Base-by-base conservation (phyloP, 2,888 invertebrate species). In the Melolontha melolontha region DNA sequence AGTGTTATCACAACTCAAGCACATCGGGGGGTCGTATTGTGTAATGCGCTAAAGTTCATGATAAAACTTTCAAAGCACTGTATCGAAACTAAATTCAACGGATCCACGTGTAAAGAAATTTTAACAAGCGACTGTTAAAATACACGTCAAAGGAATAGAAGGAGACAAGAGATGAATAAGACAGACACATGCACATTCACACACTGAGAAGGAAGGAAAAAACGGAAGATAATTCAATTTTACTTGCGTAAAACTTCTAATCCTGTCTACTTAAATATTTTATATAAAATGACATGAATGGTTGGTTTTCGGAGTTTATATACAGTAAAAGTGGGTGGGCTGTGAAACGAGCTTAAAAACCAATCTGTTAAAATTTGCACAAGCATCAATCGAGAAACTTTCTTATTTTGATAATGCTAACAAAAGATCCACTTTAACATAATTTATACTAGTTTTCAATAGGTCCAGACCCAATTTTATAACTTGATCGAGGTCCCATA, bases 11-110 rank as follows among this genome's bases (percentile, higher is more conserved):
- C 72, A 70, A 71, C 72, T 71, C 72, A 65, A 70, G 67, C 54
- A 67, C 68, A 62, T 50, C 65, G 54, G 59, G 16, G 47, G 17
- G 17, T 8, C 22, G 44, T 10, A 29, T 22, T 47, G 10, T 50
- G 70, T 68, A 71, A 72, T 68, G 70, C 68, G 55, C 68, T 34
- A 52, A 70, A 70, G 66, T 72, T 68, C 71, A 71, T 72, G 74
- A 74, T 74, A 74, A 74, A 74, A 74, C 68, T 74, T 74, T 70
- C 42, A 52, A 71, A 72, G 70, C 69, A 71, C 71, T 72, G 69
- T 72, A 72, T 73, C 72, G 70, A 62, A 71, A 69, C 70, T 63
- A 68, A 71, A 63, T 69, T 67, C 64, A 63, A 51, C 68, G 54
- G 64, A 68, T 54, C 54, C 64, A 47, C 63, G 52, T 54, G 64